A percentile compares a stretch with the other conserved stretches of the same genome.
phyloP scores from a whole-genome alignment of 2,113 vertebrate genomes.

The Clinocottus analis region DNA sequence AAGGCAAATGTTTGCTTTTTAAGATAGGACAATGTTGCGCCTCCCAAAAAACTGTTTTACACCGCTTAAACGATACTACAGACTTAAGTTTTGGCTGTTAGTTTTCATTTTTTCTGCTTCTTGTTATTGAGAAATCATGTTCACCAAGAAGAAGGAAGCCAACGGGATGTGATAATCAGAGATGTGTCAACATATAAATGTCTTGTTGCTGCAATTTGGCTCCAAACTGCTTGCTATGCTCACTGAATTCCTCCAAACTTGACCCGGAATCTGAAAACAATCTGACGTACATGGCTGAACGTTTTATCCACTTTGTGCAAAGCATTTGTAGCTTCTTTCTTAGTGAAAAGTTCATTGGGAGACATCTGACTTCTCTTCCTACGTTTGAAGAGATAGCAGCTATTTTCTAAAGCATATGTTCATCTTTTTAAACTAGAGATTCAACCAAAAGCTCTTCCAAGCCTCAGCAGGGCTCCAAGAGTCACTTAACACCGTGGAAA shows the following conservation, averaged over 20 bases:
- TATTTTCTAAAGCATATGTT: not conserved
- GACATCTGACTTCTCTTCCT: not conserved
- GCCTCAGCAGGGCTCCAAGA: not conserved
- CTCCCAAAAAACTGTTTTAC: not conserved
- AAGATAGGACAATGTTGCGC: too few species aligned
- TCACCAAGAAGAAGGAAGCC: not conserved
- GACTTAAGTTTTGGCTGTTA: not conserved
- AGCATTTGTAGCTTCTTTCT: not conserved
- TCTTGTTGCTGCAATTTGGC: not conserved
- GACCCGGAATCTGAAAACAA: not conserved
- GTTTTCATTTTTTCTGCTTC: not conserved
- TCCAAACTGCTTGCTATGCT: not conserved
- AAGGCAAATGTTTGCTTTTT: too few species aligned
- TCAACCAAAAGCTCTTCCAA: not conserved
- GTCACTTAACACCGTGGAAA: not conserved
- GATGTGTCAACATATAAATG: not conserved
- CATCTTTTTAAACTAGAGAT: not conserved
- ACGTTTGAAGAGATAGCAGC: not conserved
- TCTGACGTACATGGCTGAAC: not conserved
- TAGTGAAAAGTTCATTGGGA: not conserved
- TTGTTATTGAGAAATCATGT: not conserved
- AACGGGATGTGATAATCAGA: not conserved
- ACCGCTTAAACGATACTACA: not conserved
- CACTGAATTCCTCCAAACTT: constrained; percentile 1
- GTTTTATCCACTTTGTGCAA: not conserved